Evolutionary conservation across 2,888 invertebrate genomes (phyloP), one percentile per base, ranked within the genome.

Genomic region (Agriopis leucophaearia): DNA sequence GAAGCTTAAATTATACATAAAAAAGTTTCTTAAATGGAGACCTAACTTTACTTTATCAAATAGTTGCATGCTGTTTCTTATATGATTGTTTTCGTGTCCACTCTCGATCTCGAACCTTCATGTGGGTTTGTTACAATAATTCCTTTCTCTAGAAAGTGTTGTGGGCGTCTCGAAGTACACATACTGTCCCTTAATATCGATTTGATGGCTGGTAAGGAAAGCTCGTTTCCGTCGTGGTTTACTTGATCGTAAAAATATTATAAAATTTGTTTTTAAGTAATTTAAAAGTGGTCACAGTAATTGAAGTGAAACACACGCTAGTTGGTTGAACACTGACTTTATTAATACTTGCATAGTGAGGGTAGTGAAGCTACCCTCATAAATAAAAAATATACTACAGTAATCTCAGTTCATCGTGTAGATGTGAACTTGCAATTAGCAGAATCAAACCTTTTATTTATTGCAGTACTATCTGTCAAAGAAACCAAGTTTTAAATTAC

Each of bases 91-190:
- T 56, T 38, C 35, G 10, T 51, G 48, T 59, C 63, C 58, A 55
- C 15, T 55, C 50, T 52, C 56, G 10, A 50, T 60, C 45, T 57
- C 45, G 16, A 54, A 54, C 51, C 61, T 52, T 48, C 58, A 59
- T 64, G 68, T 59, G 66, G 61, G 66, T 68, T 66, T 55, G 54
- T 69, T 61, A 64, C 66, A 56, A 64, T 64, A 62, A 64, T 63
- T 65, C 75, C 70, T 75, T 75, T 73, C 73, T 72, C 75, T 75
- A 73, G 73, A 73, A 75, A 75, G 73, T 69, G 58, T 44, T 38
- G 71, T 72, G 70, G 72, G 74, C 74, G 72, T 18, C 13, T 40
- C 54, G 52, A 67, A 66, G 60, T 66, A 44, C 66, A 47, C 62
- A 35, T 60, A 59, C 66, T 60, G 59, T 68, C 75, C 75, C 75